Evolutionary conservation across 2,888 invertebrate genomes (phyloP).

Genomic region (Trissolcus japonicus): DNA sequence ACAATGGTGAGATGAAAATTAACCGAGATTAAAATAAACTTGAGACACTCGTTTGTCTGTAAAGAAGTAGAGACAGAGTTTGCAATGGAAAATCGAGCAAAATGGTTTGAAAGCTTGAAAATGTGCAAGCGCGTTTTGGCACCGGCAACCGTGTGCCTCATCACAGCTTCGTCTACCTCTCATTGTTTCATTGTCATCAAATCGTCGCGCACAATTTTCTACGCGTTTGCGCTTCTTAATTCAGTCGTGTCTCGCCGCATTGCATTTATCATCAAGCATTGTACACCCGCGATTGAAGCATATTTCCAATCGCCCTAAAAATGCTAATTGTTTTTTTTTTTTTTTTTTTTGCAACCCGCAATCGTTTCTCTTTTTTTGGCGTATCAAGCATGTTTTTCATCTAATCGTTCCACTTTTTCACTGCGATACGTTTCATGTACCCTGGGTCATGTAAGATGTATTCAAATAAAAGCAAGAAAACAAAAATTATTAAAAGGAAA

Average conservation of each 20-base stretch:
- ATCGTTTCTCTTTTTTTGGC: slow-evolving; percentile 2
- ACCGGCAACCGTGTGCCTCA: slow-evolving; percentile 17
- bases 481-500: no score
- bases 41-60: no score
- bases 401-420: neutral
- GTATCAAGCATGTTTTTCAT: slow-evolving; percentile 17
- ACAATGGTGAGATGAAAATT: neutral
- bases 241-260: slow-evolving; percentile 7
- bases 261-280: slow-evolving; percentile 16
- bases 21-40: no score
- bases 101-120: no score
- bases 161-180: slow-evolving; percentile 12
- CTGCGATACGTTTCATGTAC: slow-evolving; percentile 3
- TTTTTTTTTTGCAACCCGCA: slow-evolving; percentile 14
- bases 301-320: slow-evolving; percentile 16
- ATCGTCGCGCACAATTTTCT: slow-evolving; percentile 15
- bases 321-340: slow-evolving; percentile 28
- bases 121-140: slow-evolving; percentile 14
- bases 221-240: slow-evolving; percentile 19
- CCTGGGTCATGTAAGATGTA: no score
- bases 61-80: no score
- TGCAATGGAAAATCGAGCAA: no score
- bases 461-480: no score
- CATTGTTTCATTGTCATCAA: slow-evolving; percentile 29
- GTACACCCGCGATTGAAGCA: slow-evolving; percentile 24